These are phyloP conservation scores for Trissonchulus sp. DNA, from an alignment of 2,888 invertebrate species.

Conservation along the genomic window DNA sequence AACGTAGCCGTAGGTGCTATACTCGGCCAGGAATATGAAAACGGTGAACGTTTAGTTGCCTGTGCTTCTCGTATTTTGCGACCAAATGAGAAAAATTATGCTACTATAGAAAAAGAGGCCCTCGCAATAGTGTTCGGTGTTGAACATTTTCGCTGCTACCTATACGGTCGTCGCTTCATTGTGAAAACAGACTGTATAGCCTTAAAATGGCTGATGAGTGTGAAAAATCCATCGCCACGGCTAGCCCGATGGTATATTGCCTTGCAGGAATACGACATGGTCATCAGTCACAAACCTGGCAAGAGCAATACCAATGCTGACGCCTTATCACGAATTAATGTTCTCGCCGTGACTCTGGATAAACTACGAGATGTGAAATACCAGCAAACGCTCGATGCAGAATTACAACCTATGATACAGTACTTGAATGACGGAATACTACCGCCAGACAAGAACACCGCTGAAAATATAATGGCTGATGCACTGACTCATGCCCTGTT, in stretches of 20 bases:
- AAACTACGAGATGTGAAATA: neutral
- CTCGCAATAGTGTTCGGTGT: slow-evolving; percentile 39
- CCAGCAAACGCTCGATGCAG: neutral
- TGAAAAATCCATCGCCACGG: neutral
- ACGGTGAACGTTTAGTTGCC: slow-evolving; percentile 37
- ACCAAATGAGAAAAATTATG: slow-evolving; percentile 37
- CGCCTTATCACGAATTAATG: neutral
- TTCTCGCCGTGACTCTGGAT: neutral
- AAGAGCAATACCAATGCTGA: slow-evolving; percentile 5
- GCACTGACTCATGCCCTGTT: neutral
- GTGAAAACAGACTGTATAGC: slow-evolving; percentile 2
- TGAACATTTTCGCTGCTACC: slow-evolving; percentile 28
- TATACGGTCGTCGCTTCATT: slow-evolving; percentile 16
- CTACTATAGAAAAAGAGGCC: slow-evolving; percentile 39
- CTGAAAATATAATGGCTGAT: too few species aligned
- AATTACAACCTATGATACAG: neutral
- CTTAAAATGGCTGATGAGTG: slow-evolving; percentile 3
- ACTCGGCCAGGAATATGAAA: slow-evolving; percentile 36
- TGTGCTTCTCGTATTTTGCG: slow-evolving; percentile 40
- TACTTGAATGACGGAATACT: neutral
- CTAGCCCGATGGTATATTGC: slow-evolving; percentile 10
- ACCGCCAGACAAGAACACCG: neutral
- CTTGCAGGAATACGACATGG: slow-evolving; percentile 10
- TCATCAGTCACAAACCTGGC: neutral
- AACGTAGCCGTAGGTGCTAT: slow-evolving; percentile 40